Conservation (phyloP, 2,797 vertebrate species). For the Huso huso region DNA sequence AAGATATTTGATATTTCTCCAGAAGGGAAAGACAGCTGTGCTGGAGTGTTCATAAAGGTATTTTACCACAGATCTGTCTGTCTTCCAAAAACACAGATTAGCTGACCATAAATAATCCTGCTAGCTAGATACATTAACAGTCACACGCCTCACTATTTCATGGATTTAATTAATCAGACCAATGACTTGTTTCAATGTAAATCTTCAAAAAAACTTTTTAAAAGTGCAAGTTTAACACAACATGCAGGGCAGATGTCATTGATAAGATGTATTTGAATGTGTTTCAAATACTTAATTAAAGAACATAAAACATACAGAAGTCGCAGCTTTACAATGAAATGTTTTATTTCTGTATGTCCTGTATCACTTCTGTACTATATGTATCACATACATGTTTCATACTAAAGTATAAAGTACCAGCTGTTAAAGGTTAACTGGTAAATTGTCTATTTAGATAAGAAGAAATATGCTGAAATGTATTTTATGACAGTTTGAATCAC, state of each 20-base stretch:
- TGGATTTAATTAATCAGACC: not conserved
- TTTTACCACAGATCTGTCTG: constrained; percentile 21
- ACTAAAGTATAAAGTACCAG: not conserved
- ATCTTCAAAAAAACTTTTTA: not conserved
- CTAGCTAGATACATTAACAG: not conserved
- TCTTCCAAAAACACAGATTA: constrained; percentile 31
- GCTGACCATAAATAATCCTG: constrained; percentile 22
- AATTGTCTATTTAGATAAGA: not conserved
- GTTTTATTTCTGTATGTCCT: no score
- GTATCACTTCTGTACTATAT: no score
- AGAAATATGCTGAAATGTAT: not conserved
- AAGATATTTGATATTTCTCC: no score
- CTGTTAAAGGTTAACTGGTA: not conserved
- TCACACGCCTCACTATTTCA: not conserved
- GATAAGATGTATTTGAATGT: no score
- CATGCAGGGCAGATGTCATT: no score
- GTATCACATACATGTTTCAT: not conserved
- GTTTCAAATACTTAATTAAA: no score
- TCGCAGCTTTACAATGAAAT: no score
- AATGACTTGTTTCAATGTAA: not conserved
- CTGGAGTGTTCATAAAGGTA: not conserved
- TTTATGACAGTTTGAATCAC: not conserved
- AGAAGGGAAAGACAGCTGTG: no score
- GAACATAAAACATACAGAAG: no score
- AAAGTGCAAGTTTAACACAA: not conserved